Conservation (phyloP, 2,888 invertebrate species). For the Zygothrica quintamaculata region DNA sequence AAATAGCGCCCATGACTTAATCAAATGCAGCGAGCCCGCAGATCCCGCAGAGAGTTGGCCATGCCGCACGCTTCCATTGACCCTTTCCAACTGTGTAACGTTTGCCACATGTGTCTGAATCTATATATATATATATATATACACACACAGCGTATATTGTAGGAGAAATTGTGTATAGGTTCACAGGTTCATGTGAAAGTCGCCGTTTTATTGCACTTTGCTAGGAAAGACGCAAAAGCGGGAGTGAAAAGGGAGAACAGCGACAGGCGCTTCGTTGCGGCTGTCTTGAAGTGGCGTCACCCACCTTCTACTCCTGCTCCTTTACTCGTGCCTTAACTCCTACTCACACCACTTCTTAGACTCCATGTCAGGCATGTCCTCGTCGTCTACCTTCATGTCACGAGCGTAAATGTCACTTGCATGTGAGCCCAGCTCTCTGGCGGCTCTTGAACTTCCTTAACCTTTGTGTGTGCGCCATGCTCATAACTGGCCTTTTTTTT, state of each 20-base stretch:
- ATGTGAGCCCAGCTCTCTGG: constrained; percentile 62
- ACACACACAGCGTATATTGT: constrained; percentile 17
- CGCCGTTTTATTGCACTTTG: constrained; percentile 63
- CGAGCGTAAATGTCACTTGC: constrained; percentile 75
- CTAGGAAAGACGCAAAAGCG: background rate
- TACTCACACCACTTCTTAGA: no score
- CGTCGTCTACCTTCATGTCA: constrained; percentile 71
- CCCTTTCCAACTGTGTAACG: constrained; percentile 50
- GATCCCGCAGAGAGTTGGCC: constrained; percentile 9
- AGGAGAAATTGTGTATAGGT: constrained; percentile 38
- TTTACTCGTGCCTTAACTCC: no score
- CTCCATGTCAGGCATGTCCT: constrained; percentile 34
- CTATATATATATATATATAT: constrained; percentile 12
- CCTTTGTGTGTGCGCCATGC: constrained; percentile 68
- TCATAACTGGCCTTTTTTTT: constrained; percentile 65
- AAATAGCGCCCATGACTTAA: constrained; percentile 76
- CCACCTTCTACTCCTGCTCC: constrained; percentile 27
- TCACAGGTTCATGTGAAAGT: constrained; percentile 79
- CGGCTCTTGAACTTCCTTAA: constrained; percentile 77
- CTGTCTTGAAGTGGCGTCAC: constrained; percentile 64
- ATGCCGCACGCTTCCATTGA: constrained; percentile 70
- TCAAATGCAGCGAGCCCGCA: constrained; percentile 57
- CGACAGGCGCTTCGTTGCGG: constrained; percentile 20
- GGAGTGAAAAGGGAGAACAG: background rate
- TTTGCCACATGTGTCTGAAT: constrained; percentile 22